Evolutionary conservation across 2,797 vertebrate species (phyloP), one percentile per base, ranked within the genome.

Genomic region (Aratinga solstitialis): DNA sequence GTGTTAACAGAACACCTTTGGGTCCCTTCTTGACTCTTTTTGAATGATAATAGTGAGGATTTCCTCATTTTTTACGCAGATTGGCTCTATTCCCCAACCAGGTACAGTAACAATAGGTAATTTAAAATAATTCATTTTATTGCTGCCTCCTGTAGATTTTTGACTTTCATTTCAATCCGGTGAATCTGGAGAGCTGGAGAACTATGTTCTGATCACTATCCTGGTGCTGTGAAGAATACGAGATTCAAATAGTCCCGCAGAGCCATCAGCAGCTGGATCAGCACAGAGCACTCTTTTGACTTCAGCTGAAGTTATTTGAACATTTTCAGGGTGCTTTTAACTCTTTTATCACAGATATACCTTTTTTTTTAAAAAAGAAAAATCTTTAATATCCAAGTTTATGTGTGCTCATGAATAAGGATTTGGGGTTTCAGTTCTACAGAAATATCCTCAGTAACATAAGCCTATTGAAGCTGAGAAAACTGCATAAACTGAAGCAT

Each of bases 51-150:
- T 92, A 95, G 86, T 7, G 36, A 96, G 69, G 91, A 67, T 93
- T 97, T 96, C 96, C 91, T 93, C 87, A 20, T 91, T 83, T 94
- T 65, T 94, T 86, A 50, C 43, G 59, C 69, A 91, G 81, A 90
- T 91, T 84, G 93, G 90, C 84, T 95, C 87, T 96, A 89, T 80
- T 94, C 71, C 96, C 71, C 93, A 61, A 40, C 45, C 13, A 68
- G 61, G 80, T 96, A 63, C 71, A 26, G 58, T 96, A 86, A 90
- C 79, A 84, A 84, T 89, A 82, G 88, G 79, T 72, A 91, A 77
- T 87, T 87, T 93, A 89, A 96, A 94, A 93, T 90, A 95, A 94
- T 94, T 95, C 81, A 81, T 93, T 96, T 95, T 93, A 86, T 59
- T 75, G 56, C 82, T 83, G 24, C 89, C 93, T 94, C 88, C 65